phyloP scores from a whole-genome alignment of 2,113 vertebrate species.

The Eulemur macaco region DNA sequence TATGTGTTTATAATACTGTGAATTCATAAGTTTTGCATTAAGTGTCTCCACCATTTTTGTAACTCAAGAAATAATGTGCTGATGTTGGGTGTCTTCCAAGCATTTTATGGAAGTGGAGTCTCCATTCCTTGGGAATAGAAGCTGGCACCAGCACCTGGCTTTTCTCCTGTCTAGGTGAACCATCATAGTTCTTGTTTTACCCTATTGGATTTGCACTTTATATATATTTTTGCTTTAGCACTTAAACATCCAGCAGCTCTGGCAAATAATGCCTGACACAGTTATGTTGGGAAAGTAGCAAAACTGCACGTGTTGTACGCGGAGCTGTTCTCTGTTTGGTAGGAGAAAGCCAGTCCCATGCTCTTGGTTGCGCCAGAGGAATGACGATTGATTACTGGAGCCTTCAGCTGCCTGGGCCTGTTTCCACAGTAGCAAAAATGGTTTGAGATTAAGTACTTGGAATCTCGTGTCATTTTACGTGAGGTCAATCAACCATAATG shows the following conservation, averaged over 20 bases:
- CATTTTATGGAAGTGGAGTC: background rate
- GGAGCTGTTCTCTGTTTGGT: background rate
- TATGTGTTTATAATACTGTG: slow-evolving; percentile 29
- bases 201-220: slow-evolving; percentile 32
- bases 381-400: background rate
- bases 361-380: background rate
- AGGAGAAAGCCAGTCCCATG: background rate
- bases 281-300: background rate
- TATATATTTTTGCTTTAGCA: background rate
- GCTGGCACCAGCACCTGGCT: background rate
- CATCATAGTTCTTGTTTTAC: background rate
- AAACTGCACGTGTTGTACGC: background rate
- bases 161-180: background rate
- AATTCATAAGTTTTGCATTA: background rate
- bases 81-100: background rate
- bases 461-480: slow-evolving; percentile 25
- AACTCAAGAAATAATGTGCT: background rate
- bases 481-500: background rate
- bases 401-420: background rate
- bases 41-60: background rate
- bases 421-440: background rate
- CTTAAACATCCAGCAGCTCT: background rate
- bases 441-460: slow-evolving; percentile 21
- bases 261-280: background rate
- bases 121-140: background rate